These are phyloP conservation scores for Pteruthius melanotis DNA, from an alignment of 2,113 vertebrate genomes.

Conservation along the genomic window DNA sequence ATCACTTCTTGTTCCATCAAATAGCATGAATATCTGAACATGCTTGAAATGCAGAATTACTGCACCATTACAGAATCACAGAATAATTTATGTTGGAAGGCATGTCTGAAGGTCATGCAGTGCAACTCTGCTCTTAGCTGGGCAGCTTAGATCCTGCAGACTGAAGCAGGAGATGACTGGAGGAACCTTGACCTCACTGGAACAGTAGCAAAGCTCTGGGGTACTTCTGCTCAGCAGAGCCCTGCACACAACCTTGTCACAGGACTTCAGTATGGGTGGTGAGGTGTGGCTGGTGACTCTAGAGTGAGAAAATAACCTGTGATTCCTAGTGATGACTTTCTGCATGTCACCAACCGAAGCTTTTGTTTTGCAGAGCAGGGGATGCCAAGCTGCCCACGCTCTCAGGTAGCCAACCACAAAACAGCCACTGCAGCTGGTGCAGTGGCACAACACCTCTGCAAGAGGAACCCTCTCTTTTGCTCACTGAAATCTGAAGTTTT, in stretches of 20 bases:
- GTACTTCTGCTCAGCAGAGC: background rate
- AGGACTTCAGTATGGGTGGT: background rate
- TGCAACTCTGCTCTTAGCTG: background rate
- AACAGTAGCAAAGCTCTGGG: background rate
- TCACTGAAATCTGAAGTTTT: background rate
- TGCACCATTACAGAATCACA: background rate
- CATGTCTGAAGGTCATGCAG: background rate
- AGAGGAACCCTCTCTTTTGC: background rate
- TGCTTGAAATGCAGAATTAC: constrained; percentile 1
- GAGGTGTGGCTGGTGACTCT: background rate
- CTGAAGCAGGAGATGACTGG: background rate
- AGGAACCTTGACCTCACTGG: background rate
- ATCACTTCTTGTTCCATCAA: constrained; percentile 38
- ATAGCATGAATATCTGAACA: background rate
- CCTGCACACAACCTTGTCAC: background rate
- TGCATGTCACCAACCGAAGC: background rate
- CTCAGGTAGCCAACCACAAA: background rate
- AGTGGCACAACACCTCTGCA: background rate
- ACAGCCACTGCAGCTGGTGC: background rate
- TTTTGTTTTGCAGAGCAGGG: background rate
- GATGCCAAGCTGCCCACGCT: background rate
- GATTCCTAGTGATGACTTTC: background rate
- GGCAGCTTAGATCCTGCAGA: background rate
- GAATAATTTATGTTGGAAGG: background rate
- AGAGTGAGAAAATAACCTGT: background rate